Evolutionary conservation across 1,140 invertebrate species (phyloP).

Genomic region (Drosophila repletoides): DNA sequence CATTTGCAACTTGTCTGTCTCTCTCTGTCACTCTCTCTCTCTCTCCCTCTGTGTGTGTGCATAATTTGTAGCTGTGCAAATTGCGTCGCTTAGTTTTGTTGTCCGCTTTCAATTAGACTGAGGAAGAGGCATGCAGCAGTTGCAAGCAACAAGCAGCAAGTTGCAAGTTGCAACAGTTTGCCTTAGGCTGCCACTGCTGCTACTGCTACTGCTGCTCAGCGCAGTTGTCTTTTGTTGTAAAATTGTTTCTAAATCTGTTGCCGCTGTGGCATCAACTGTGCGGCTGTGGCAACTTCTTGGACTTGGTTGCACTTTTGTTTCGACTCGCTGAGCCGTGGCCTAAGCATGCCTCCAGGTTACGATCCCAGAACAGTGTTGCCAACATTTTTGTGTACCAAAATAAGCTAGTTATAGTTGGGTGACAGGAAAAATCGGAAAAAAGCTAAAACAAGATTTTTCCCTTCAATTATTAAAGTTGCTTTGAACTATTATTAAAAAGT

Average conservation of each 20-base stretch:
- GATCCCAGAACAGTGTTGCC: too few relatives aligned
- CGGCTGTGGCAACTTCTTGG: constrained; percentile 56
- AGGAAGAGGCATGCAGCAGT: constrained; percentile 21
- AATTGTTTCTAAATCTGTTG: constrained; percentile 25
- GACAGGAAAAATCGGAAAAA: too few relatives aligned
- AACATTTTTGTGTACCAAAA: too few relatives aligned
- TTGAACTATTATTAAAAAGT: too few relatives aligned
- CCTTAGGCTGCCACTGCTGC: constrained; percentile 9
- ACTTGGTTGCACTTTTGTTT: constrained; percentile 64
- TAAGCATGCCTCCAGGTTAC: constrained; percentile 24
- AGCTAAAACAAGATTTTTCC: too few relatives aligned
- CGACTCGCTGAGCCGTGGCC: constrained; percentile 67
- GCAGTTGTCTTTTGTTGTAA: constrained; percentile 60
- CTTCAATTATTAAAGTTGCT: too few relatives aligned
- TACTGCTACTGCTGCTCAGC: background rate
- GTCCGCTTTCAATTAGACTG: constrained; percentile 65
- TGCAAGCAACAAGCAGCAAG: too few relatives aligned
- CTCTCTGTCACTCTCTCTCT: constrained; percentile 10
- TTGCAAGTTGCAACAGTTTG: constrained; percentile 78
- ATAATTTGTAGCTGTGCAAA: constrained; percentile 69
- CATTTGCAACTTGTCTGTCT: constrained; percentile 24
- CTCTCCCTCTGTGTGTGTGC: constrained; percentile 28
- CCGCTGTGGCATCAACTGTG: background rate
- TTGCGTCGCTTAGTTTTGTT: constrained; percentile 56
- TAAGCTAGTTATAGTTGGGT: too few relatives aligned